Base-by-base conservation (phyloP, 2,113 vertebrate species). In the Urocolius indicus region DNA sequence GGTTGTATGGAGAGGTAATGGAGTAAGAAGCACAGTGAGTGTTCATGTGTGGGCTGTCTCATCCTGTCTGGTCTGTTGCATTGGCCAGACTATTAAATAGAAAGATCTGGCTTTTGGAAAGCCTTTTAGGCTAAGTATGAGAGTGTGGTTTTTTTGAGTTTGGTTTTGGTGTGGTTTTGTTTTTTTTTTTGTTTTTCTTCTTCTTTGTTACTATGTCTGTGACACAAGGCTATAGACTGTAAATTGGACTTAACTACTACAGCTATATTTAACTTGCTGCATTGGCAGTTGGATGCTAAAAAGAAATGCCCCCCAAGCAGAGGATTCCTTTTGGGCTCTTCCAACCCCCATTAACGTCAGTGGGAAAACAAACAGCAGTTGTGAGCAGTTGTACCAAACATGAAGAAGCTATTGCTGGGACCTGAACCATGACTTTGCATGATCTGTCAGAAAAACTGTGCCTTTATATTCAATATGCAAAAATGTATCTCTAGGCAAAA, bases 381-480 rank as follows among this genome's bases (percentile, higher is more conserved):
- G 1, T 26, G 43, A 51, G 5, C 29, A 22, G 3, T 21, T n/a
- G 55, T 62, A 15, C n/a, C 54, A 48, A 32, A 2, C 10, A 13
- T 1, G 5, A 55, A n/a, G 84, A 26, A 59, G 52, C 43, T 26
- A 34, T 74, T 2, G 1, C 57, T 71, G 24, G 22, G 30, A 32
- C 16, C 52, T n/a, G 11, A 26, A 13, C 48, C 9, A 4, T 62
- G 21, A 6, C 78, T 94, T 92, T 89, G 78, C 86, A 79, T 94
- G 27, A 19, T 48, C 22, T 43, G 11, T 26, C 13, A 52, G 29
- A 22, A 46, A 41, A 72, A 17, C n/a, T 15, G 13, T 24, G 62
- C 48, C 79, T 95, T 88, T 94, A 72, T 76, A 43, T 18, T 63
- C 34, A 18, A 12, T 38, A 90, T 92, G 94, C 82, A 94, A 84